Evolutionary conservation across 2,888 invertebrate species (phyloP).

Genomic region (Lagria hirta): DNA sequence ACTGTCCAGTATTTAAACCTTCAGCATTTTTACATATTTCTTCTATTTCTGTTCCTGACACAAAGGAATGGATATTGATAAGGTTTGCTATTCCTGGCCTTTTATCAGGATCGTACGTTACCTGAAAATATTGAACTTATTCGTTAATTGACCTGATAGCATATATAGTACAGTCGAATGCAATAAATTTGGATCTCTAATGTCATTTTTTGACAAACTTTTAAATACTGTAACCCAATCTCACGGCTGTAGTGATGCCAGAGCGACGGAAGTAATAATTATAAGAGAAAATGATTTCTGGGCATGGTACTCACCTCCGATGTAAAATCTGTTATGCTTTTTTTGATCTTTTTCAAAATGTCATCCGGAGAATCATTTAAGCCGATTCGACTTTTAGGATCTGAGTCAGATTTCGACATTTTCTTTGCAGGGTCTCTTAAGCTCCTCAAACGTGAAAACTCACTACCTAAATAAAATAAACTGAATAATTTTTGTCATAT

Average conservation of each 20-base stretch:
- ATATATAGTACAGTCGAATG: too few relatives aligned
- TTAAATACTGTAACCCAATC: too few relatives aligned
- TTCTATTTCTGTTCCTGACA: conserved; percentile 66
- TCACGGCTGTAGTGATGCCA: too few relatives aligned
- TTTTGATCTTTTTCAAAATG: conserved; percentile 74
- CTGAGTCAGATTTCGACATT: conserved; percentile 96
- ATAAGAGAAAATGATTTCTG: too few relatives aligned
- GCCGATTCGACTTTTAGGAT: conserved; percentile 76
- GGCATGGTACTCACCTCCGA: conserved; percentile 65
- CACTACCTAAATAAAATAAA: conserved; percentile 53
- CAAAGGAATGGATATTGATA: conserved; percentile 76
- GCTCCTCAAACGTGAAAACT: conserved; percentile 71
- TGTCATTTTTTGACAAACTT: too few relatives aligned
- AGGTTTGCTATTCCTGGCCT: conserved; percentile 92
- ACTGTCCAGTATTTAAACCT: conserved; percentile 73
- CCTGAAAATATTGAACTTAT: conserved; percentile 52
- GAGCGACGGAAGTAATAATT: too few relatives aligned
- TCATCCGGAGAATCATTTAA: conserved; percentile 73
- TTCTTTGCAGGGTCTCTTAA: conserved; percentile 85
- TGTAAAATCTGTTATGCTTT: conserved; percentile 87
- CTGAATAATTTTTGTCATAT: not conserved
- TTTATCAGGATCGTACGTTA: conserved; percentile 75
- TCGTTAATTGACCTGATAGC: too few relatives aligned
- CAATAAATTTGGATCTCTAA: too few relatives aligned
- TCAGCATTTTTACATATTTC: conserved; percentile 68